Percentiles rank a stretch among this genome's conserved stretches.
These are phyloP conservation scores for Limanda limanda DNA, from an alignment of 2,113 vertebrate species.

Conservation along the genomic window DNA sequence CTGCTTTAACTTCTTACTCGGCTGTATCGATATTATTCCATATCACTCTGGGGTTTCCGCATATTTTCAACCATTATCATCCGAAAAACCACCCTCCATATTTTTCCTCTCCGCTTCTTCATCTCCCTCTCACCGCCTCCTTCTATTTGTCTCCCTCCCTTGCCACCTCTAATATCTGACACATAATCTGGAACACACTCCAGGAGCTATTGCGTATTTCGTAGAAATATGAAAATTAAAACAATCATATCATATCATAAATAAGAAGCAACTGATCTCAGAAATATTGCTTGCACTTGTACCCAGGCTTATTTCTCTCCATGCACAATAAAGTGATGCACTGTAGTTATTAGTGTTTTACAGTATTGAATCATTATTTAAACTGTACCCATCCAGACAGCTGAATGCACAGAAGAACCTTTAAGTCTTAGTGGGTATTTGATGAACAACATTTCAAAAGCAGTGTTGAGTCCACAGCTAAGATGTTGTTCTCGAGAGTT, in stretches of 20 bases:
- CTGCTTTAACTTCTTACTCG: background rate
- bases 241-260: slow-evolving; percentile 40
- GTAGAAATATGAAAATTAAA: slow-evolving; percentile 52
- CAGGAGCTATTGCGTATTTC: slow-evolving; percentile 21
- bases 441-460: too few species aligned
- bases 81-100: background rate
- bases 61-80: background rate
- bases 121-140: slow-evolving; percentile 24
- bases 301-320: slow-evolving; percentile 13
- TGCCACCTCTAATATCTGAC: slow-evolving; percentile 55
- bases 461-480: too few species aligned
- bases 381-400: background rate
- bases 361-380: background rate
- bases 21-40: background rate
- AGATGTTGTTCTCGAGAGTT: background rate
- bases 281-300: slow-evolving; percentile 42
- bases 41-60: background rate
- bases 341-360: slow-evolving; percentile 22
- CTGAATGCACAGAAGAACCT: background rate
- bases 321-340: slow-evolving; percentile 10
- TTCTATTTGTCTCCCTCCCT: slow-evolving; percentile 42
- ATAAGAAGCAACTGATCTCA: slow-evolving; percentile 21
- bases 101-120: slow-evolving; percentile 27
- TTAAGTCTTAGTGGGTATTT: too few species aligned
- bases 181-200: slow-evolving; percentile 54